Evolutionary conservation across 2,888 invertebrate genomes (phyloP).

Genomic region (Arctia plantaginis): DNA sequence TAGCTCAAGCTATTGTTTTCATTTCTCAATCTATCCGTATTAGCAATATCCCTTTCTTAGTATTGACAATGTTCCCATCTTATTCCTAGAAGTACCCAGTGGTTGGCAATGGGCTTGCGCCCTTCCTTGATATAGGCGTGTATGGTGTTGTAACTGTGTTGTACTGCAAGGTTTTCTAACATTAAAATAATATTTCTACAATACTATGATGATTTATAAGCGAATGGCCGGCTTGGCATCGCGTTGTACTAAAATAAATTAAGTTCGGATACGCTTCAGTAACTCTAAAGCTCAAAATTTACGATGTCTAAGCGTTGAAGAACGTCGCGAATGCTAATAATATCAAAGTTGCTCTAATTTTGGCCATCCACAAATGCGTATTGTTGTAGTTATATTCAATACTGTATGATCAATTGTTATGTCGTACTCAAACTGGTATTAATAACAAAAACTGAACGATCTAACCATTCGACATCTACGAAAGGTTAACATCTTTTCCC

Average conservation of each 20-base stretch:
- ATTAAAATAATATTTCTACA: constrained; percentile 29
- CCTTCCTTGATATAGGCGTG: neutral
- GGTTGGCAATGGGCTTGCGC: too few species aligned
- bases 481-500: neutral
- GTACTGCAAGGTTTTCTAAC: neutral
- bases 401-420: constrained; percentile 47
- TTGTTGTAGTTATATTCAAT: constrained; percentile 39
- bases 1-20: neutral
- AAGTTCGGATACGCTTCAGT: constrained; percentile 51
- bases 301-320: constrained; percentile 62
- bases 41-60: neutral
- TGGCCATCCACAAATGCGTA: constrained; percentile 44
- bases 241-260: constrained; percentile 56
- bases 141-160: neutral
- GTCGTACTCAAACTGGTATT: constrained; percentile 7
- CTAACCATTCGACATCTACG: neutral
- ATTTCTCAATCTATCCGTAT: too few species aligned
- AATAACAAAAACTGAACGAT: neutral
- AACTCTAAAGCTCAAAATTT: constrained; percentile 67
- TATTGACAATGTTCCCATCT: neutral
- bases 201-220: constrained; percentile 34
- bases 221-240: constrained; percentile 57
- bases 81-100: neutral
- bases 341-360: constrained; percentile 72
- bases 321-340: constrained; percentile 70